phyloP scores from a whole-genome alignment of 1,140 invertebrate genomes.

The Sycophaga agraensis region DNA sequence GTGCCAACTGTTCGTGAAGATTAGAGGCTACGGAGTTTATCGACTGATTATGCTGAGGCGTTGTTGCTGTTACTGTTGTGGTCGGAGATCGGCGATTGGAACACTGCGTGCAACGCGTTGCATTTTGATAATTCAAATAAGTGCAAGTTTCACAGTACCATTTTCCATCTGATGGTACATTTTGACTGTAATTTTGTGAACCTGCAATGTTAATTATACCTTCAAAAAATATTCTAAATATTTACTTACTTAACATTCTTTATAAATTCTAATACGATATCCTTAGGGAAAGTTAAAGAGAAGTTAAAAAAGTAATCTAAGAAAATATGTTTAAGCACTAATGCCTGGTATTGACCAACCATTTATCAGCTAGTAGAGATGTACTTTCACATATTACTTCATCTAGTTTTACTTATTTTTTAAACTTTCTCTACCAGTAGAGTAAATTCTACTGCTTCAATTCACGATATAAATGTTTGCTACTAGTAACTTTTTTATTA shows the following conservation, averaged over 20 bases:
- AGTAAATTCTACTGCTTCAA: background rate
- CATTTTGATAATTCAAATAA: conserved; percentile 76
- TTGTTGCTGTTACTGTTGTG: conserved; percentile 37
- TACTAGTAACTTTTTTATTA: no score
- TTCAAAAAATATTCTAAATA: no score
- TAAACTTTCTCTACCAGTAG: conserved; percentile 4
- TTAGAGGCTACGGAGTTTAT: conserved; percentile 58
- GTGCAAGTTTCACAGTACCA: conserved; percentile 82
- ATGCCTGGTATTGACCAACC: background rate
- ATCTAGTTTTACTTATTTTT: background rate
- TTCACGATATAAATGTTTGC: no score
- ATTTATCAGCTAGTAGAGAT: background rate
- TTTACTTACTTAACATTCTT: no score
- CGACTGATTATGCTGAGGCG: conserved; percentile 46
- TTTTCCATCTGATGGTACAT: conserved; percentile 61
- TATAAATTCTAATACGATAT: no score
- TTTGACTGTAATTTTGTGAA: conserved; percentile 55
- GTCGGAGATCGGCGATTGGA: conserved; percentile 44
- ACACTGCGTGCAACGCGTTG: conserved; percentile 74
- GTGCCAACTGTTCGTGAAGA: conserved; percentile 68
- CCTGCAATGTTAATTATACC: no score
- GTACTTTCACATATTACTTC: conserved; percentile 8
- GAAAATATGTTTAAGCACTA: background rate
- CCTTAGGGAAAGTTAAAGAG: background rate
- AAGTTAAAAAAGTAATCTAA: background rate